A percentile compares a stretch with the other conserved stretches of the same genome.
Evolutionary conservation across 1,140 invertebrate species (phyloP).

Genomic region (Cyphomyrmex costatus): DNA sequence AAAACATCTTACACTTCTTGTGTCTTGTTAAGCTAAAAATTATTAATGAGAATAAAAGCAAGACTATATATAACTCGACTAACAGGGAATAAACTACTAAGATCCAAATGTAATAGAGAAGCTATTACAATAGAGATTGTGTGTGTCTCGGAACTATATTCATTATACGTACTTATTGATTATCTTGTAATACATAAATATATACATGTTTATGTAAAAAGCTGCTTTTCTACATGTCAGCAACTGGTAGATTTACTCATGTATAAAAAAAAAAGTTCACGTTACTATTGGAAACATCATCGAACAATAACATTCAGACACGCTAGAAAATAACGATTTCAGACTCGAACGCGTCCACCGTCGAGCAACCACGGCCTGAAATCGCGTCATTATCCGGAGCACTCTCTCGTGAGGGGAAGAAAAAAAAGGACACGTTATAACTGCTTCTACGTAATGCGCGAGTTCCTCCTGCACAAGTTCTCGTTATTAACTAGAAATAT

Average conservation of each 20-base stretch:
- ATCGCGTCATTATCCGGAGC: slow-evolving; percentile 64
- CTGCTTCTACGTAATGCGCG: slow-evolving; percentile 46
- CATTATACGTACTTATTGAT: not conserved
- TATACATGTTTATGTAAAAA: not conserved
- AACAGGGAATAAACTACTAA: not conserved
- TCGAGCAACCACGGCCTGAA: slow-evolving; percentile 38
- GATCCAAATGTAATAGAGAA: not conserved
- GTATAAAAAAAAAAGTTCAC: not conserved
- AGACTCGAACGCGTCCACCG: not conserved
- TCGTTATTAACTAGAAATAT: slow-evolving; percentile 62
- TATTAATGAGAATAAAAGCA: not conserved
- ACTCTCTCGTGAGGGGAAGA: slow-evolving; percentile 9
- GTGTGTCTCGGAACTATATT: not conserved
- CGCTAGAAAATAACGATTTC: slow-evolving; percentile 29
- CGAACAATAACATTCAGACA: not conserved
- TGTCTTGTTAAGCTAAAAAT: not conserved
- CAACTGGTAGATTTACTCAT: not conserved
- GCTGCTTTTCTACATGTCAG: not conserved
- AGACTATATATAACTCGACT: not conserved
- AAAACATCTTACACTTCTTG: not conserved
- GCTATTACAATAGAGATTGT: not conserved
- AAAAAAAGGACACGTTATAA: slow-evolving; percentile 35
- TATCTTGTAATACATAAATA: too few species aligned
- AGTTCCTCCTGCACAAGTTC: slow-evolving; percentile 58
- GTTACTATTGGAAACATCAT: not conserved